Percentiles rank a stretch among this genome's conserved stretches.
phyloP scores from a whole-genome alignment of 2,113 vertebrate species.

The Coryphaenoides rupestris region DNA sequence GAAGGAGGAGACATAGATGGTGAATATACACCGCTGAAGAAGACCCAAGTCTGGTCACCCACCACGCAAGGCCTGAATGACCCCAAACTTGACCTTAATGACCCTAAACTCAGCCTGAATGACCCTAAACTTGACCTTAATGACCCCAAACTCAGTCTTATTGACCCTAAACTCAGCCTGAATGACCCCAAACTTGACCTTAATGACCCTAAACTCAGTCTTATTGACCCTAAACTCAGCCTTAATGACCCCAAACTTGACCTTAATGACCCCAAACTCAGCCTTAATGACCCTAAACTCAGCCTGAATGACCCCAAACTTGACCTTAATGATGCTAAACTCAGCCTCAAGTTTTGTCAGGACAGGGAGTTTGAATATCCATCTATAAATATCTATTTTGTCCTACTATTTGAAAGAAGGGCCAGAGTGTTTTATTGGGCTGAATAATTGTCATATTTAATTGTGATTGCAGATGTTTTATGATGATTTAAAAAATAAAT shows the following conservation, averaged over 20 bases:
- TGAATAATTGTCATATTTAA: no score
- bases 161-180: no score
- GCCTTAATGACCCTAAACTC: no score
- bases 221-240: no score
- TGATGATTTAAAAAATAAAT: no score
- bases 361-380: no score
- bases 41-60: neutral
- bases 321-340: neutral
- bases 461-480: no score
- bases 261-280: neutral
- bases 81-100: no score
- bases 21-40: conserved; percentile 3
- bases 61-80: conserved; percentile 22
- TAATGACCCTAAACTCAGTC: neutral
- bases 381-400: no score
- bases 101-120: conserved; percentile 4
- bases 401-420: no score
- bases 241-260: conserved; percentile 18
- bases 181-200: conserved; percentile 9
- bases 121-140: neutral
- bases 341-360: no score
- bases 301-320: conserved; percentile 20
- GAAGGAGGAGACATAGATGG: conserved; percentile 41
- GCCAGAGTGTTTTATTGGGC: no score
- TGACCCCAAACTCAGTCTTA: neutral